Conservation (phyloP, 2,113 vertebrate genomes). For the Tauraco erythrolophus region DNA sequence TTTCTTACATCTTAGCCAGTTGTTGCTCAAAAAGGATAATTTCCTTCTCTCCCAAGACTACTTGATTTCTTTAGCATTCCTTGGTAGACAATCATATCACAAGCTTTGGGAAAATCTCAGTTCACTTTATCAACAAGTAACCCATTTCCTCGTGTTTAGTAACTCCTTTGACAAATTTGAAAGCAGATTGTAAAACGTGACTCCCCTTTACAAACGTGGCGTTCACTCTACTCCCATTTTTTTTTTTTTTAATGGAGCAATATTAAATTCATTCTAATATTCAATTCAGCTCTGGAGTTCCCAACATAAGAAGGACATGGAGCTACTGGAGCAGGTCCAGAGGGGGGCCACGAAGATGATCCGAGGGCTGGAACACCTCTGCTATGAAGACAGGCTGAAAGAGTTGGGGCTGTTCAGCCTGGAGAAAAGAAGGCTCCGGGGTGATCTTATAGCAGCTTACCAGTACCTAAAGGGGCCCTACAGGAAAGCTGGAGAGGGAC, state of each 20-base stretch:
- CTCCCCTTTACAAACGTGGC: neutral
- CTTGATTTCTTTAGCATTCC: neutral
- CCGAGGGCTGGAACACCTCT: too few relatives aligned
- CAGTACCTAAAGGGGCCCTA: too few relatives aligned
- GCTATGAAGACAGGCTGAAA: too few relatives aligned
- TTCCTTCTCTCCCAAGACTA: neutral
- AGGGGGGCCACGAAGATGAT: too few relatives aligned
- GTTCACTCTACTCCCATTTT: neutral
- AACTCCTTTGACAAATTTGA: neutral
- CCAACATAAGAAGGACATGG: too few relatives aligned
- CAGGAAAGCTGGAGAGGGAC: too few relatives aligned
- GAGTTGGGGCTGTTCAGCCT: too few relatives aligned
- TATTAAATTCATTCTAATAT: too few relatives aligned
- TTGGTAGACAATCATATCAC: neutral
- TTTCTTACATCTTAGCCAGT: neutral
- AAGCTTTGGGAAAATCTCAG: neutral
- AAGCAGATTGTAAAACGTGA: neutral
- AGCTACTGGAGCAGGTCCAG: too few relatives aligned
- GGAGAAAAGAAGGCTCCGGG: too few relatives aligned
- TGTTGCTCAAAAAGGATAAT: neutral
- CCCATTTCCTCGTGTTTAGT: neutral
- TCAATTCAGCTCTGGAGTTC: too few relatives aligned
- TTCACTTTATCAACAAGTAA: neutral
- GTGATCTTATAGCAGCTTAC: too few relatives aligned
- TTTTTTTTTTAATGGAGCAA: neutral